phyloP scores from a whole-genome alignment of 2,797 vertebrate genomes.

The Intellagama lesueurii region DNA sequence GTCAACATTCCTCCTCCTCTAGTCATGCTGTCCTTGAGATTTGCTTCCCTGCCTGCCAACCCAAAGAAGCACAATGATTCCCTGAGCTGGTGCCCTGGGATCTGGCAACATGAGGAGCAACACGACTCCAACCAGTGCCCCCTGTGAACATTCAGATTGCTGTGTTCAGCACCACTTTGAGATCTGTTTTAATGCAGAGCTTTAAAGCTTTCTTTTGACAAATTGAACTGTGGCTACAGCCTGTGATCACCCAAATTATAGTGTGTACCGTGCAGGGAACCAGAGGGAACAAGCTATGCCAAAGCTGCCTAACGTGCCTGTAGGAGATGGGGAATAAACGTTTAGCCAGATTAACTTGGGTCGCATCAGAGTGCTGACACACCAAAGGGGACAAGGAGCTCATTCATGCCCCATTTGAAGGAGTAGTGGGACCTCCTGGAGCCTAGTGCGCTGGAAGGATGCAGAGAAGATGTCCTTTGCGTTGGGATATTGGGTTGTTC shows the following conservation, averaged over 20 bases:
- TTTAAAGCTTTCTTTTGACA: not conserved
- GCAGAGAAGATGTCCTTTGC: not conserved
- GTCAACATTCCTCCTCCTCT: too few relatives aligned
- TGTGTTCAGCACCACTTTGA: not conserved
- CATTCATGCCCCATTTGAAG: not conserved
- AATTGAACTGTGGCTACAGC: not conserved
- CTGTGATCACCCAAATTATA: constrained; percentile 2
- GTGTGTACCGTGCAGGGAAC: too few relatives aligned
- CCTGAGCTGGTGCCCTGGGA: too few relatives aligned
- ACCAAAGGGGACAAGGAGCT: not conserved
- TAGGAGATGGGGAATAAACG: not conserved
- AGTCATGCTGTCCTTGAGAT: too few relatives aligned
- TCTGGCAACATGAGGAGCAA: too few relatives aligned
- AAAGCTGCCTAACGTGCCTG: not conserved
- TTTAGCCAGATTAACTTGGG: not conserved
- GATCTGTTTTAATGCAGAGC: not conserved
- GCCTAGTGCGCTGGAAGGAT: not conserved
- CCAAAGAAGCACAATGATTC: too few relatives aligned
- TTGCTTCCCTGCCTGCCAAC: too few relatives aligned
- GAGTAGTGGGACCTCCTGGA: not conserved
- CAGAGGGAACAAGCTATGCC: not conserved
- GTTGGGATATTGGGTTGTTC: not conserved
- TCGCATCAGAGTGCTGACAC: not conserved
- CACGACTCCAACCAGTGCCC: too few relatives aligned
- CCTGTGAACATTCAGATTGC: too few relatives aligned